Conservation (phyloP, 2,888 invertebrate species). For the Calliphora vomitoria region DNA sequence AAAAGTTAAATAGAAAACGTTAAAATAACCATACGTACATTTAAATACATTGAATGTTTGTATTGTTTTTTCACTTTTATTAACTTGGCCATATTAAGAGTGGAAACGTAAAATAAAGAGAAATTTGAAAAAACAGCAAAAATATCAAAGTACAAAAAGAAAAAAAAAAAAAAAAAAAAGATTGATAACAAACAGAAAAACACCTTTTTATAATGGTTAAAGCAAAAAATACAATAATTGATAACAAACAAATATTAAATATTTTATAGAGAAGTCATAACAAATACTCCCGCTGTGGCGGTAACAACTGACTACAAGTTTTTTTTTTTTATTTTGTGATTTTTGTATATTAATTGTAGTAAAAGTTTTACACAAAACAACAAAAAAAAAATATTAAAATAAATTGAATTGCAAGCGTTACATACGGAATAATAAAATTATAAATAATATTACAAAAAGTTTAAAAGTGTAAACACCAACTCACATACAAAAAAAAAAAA, state of each 20-base stretch:
- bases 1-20: slow-evolving; percentile 26
- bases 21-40: background rate
- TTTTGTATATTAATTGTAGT: slow-evolving; percentile 13
- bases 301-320: slow-evolving; percentile 47
- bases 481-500: slow-evolving; percentile 23
- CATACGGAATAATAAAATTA: slow-evolving; percentile 17
- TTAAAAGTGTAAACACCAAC: slow-evolving; percentile 21
- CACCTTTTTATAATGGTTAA: slow-evolving; percentile 49
- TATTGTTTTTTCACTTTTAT: background rate
- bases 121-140: slow-evolving; percentile 7
- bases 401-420: slow-evolving; percentile 30
- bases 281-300: slow-evolving; percentile 65
- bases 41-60: background rate
- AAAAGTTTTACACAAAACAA: slow-evolving; percentile 34
- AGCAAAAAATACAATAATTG: slow-evolving; percentile 52
- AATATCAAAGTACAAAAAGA: slow-evolving; percentile 1
- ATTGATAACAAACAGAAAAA: slow-evolving; percentile 58
- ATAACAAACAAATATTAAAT: slow-evolving; percentile 67
- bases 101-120: slow-evolving; percentile 36
- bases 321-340: background rate
- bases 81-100: slow-evolving; percentile 60
- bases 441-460: slow-evolving; percentile 4
- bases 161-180: slow-evolving; percentile 22
- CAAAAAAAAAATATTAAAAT: slow-evolving; percentile 18
- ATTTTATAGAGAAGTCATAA: slow-evolving; percentile 63